A percentile compares a stretch with the other conserved stretches of the same genome.
phyloP scores from a whole-genome alignment of 2,797 vertebrate species.

The Valencia hispanica region DNA sequence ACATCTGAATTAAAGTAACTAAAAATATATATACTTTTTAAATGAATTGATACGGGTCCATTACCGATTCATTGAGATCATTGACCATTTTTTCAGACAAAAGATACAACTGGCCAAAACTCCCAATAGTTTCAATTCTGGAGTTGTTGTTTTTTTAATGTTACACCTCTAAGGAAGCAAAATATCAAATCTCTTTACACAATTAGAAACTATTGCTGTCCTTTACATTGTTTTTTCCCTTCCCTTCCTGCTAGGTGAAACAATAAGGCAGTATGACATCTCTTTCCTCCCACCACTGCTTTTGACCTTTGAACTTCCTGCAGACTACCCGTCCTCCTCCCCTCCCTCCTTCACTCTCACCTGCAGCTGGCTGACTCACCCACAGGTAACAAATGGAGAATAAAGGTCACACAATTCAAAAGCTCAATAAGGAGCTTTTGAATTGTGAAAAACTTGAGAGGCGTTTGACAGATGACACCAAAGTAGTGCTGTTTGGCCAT shows the following conservation, averaged over 20 bases:
- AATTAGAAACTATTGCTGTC: neutral
- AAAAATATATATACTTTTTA: neutral
- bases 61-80: neutral
- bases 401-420: neutral
- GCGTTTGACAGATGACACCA: too few species aligned
- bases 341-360: conserved; percentile 86
- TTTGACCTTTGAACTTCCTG: conserved; percentile 88
- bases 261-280: conserved; percentile 75
- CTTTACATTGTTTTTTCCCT: neutral
- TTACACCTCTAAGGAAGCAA: neutral
- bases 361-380: conserved; percentile 88
- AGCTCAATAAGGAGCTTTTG: neutral
- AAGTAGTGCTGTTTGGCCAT: too few species aligned
- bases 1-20: neutral
- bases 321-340: conserved; percentile 87
- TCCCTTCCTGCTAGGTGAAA: conserved; percentile 42
- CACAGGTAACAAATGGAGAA: conserved; percentile 80
- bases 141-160: too few species aligned
- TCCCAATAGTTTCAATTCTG: too few species aligned
- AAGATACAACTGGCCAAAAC: neutral
- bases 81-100: neutral
- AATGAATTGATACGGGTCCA: too few species aligned
- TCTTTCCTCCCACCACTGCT: conserved; percentile 86
- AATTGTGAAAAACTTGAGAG: too few species aligned
- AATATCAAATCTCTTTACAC: neutral